Conservation (phyloP, 2,113 vertebrate species). For the Poeciliopsis occidentalis region DNA sequence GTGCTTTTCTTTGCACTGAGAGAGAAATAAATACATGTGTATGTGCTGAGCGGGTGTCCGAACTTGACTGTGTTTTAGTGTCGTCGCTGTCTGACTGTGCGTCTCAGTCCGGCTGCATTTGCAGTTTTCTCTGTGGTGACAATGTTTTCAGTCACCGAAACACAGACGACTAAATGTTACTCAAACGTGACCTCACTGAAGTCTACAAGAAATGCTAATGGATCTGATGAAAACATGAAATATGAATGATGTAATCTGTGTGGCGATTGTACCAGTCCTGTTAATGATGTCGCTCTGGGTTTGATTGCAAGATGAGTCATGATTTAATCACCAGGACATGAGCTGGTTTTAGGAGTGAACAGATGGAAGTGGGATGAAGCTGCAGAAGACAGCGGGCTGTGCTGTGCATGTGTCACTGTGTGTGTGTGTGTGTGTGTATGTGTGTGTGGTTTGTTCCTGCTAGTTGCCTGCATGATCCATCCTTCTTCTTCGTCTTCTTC, state of each 20-base stretch:
- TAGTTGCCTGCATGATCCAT: slow-evolving; percentile 29
- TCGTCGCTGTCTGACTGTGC: slow-evolving; percentile 25
- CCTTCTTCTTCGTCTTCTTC: not conserved
- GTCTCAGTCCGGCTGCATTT: not conserved
- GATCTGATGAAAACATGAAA: not conserved
- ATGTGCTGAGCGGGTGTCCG: slow-evolving; percentile 13
- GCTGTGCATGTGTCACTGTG: slow-evolving; percentile 42
- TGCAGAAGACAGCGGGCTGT: slow-evolving; percentile 48
- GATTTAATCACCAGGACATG: slow-evolving; percentile 40
- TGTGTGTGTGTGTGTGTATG: too few species aligned
- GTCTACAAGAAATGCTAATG: slow-evolving; percentile 1
- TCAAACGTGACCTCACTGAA: slow-evolving; percentile 42
- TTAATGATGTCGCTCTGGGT: not conserved
- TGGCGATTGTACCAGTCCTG: not conserved
- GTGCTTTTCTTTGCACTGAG: slow-evolving; percentile 39
- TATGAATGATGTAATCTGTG: not conserved
- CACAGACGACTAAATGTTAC: slow-evolving; percentile 34
- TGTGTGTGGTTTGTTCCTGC: slow-evolving; percentile 19
- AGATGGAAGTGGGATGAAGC: slow-evolving; percentile 69
- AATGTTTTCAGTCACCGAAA: slow-evolving; percentile 44
- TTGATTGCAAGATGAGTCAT: slow-evolving; percentile 24
- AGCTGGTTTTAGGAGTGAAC: slow-evolving; percentile 39
- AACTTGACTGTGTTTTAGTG: slow-evolving; percentile 20
- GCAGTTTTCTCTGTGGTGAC: not conserved
- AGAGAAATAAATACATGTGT: slow-evolving; percentile 40